Percentiles rank a stretch among this genome's conserved stretches.
These are phyloP conservation scores for Heliconius sara DNA, from an alignment of 2,888 invertebrate species.

Conservation along the genomic window DNA sequence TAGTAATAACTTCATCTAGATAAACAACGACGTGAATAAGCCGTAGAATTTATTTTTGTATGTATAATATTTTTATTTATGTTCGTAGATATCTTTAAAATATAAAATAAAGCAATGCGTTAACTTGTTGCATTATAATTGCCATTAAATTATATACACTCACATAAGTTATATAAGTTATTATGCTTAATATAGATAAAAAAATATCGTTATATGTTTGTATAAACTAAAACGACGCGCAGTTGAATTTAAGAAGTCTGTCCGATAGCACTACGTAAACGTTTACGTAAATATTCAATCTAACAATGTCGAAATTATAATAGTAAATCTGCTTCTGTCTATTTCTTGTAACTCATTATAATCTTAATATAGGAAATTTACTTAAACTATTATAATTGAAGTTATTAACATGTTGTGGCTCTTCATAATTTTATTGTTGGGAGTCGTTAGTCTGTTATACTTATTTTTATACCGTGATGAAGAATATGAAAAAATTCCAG, in stretches of 20 bases:
- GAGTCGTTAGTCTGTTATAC: neutral
- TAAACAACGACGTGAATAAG: neutral
- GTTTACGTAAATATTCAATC: neutral
- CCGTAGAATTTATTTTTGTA: neutral
- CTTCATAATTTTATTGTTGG: neutral
- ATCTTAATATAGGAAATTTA: neutral
- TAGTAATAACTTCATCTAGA: neutral
- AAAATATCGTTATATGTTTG: neutral
- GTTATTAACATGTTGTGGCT: slow-evolving; percentile 15
- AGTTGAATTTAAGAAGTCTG: slow-evolving; percentile 6
- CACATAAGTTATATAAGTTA: neutral
- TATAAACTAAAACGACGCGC: neutral
- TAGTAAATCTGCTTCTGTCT: neutral
- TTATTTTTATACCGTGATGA: slow-evolving; percentile 46
- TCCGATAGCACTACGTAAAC: neutral
- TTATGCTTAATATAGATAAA: neutral
- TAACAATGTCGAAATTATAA: neutral
- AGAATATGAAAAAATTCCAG: slow-evolving; percentile 51
- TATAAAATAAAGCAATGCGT: neutral
- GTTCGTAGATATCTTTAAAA: neutral
- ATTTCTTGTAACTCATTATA: neutral
- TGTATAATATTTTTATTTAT: neutral
- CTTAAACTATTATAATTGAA: neutral
- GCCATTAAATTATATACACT: neutral
- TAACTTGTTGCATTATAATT: neutral